Base-by-base conservation (phyloP, 2,797 vertebrate genomes). In the Tauraco hartlaubi region DNA sequence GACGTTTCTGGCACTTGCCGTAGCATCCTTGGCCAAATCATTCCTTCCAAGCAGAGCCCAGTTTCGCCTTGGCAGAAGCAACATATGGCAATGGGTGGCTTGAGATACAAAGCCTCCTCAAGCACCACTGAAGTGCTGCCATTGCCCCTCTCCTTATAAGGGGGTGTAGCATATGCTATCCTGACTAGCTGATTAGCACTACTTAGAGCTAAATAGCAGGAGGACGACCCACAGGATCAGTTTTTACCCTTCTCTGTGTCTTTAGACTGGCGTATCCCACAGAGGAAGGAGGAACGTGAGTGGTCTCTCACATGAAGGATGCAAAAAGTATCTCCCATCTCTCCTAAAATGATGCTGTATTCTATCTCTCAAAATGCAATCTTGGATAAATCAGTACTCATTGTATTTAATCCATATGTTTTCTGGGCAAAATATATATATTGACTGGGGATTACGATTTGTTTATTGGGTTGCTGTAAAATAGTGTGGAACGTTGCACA, bases 61-160 rank as follows among this genome's bases (percentile, higher is more conserved):
- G 92, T 87, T 90, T 87, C 0, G 21, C 72, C 91, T 95, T 96
- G 94, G 95, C 91, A 92, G 81, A 93, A 77, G 78, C 78, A 88
- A 77, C 92, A 95, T 89, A 92, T 80, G 92, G 64, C 91, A 84
- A 77, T 87, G 88, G 79, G 82, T 80, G 88, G 74, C 94, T 95
- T 74, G 90, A 94, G 90, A 72, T 74, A 92, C 23, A 95, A 95
- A 96, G 87, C 59, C 85, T 90, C 94, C 83, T 88, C 89, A 88
- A 49, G 79, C 88, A 80, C 69, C 62, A 90, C 95, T 96, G 90
- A 95, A 97, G 88, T 94, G 90, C 88, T 96, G 92, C 93, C 93
- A 95, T 78, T 95, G 92, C 93, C 93, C 90, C 58, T 80, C 20
- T 95, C 93, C 93, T 94, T 92, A 85, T 83, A 90, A 94, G 94